These are phyloP conservation scores for Zoanthus gigantus DNA, from an alignment of 92 coral and sea anemone genomes.

Conservation along the genomic window DNA sequence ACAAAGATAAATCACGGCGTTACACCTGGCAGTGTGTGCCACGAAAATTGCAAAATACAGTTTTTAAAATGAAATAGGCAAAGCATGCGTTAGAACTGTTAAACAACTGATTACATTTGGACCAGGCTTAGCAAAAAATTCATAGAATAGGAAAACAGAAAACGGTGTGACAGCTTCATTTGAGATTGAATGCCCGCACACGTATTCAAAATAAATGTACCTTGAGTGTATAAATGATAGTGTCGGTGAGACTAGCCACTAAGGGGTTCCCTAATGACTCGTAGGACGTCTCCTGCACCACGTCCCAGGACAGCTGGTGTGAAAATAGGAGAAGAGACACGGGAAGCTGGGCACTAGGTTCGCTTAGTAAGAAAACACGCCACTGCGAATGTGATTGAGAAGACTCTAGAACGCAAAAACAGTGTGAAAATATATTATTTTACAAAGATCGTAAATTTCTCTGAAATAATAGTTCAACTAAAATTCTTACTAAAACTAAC, in stretches of 20 bases:
- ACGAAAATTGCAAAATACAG: too few relatives aligned
- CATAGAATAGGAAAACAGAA: too few relatives aligned
- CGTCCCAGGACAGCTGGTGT: constrained; percentile 97
- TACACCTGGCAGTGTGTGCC: too few relatives aligned
- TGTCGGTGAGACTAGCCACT: constrained; percentile 67
- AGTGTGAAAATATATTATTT: neutral
- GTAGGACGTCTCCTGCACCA: constrained; percentile 75
- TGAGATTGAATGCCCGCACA: too few relatives aligned
- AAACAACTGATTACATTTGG: neutral
- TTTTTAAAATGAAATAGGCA: too few relatives aligned
- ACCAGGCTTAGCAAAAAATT: neutral
- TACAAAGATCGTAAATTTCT: too few relatives aligned
- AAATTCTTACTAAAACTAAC: too few relatives aligned
- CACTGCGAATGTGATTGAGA: constrained; percentile 85
- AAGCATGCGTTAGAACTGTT: too few relatives aligned
- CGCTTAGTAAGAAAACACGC: constrained; percentile 85
- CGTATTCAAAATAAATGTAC: constrained; percentile 32
- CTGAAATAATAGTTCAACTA: too few relatives aligned
- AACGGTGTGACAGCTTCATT: too few relatives aligned
- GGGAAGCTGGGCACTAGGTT: constrained; percentile 86
- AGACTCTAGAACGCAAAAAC: constrained; percentile 51
- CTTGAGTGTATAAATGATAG: constrained; percentile 76
- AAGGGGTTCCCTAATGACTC: constrained; percentile 65
- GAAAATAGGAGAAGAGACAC: constrained; percentile 87
- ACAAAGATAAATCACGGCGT: too few relatives aligned